Evolutionary conservation across 1,140 invertebrate species (phyloP).

Genomic region (Drosophila nigrodunni): DNA sequence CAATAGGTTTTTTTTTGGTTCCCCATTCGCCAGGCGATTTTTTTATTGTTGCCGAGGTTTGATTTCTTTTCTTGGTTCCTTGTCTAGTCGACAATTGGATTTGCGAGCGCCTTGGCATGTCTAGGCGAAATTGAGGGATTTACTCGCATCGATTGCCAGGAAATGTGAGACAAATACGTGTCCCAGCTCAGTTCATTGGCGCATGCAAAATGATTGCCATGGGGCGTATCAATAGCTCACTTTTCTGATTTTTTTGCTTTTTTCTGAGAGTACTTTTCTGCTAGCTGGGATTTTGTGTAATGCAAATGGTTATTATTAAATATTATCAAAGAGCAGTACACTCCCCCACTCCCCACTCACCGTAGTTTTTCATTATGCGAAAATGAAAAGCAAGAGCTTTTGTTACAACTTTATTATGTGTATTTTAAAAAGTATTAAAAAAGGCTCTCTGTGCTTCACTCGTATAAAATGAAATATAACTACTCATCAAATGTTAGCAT

Average conservation of each 20-base stretch:
- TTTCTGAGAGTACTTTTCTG: conserved; percentile 11
- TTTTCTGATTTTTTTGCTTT: neutral
- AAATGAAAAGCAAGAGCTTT: conserved; percentile 28
- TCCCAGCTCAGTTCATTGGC: conserved; percentile 70
- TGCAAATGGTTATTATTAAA: conserved; percentile 50
- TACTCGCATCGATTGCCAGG: conserved; percentile 41
- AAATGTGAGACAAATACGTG: conserved; percentile 63
- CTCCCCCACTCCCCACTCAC: neutral
- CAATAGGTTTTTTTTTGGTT: conserved; percentile 51
- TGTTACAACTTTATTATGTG: conserved; percentile 60
- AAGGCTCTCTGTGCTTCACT: neutral
- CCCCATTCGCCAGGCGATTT: conserved; percentile 48
- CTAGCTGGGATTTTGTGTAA: conserved; percentile 17
- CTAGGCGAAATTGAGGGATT: conserved; percentile 52
- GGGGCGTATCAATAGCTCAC: conserved; percentile 57
- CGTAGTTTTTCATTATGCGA: conserved; percentile 4
- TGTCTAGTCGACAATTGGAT: conserved; percentile 74
- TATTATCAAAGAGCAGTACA: conserved; percentile 9
- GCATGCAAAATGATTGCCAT: conserved; percentile 65
- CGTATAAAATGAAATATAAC: conserved; percentile 42
- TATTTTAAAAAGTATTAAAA: conserved; percentile 20
- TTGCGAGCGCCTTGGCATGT: conserved; percentile 42
- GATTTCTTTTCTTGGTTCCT: conserved; percentile 28
- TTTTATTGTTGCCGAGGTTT: conserved; percentile 32
- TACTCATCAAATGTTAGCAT: conserved; percentile 75